Percentiles rank a stretch among this genome's conserved stretches.
These are phyloP conservation scores for Capitulum mitella DNA, from an alignment of 2,888 invertebrate genomes.

Conservation along the genomic window DNA sequence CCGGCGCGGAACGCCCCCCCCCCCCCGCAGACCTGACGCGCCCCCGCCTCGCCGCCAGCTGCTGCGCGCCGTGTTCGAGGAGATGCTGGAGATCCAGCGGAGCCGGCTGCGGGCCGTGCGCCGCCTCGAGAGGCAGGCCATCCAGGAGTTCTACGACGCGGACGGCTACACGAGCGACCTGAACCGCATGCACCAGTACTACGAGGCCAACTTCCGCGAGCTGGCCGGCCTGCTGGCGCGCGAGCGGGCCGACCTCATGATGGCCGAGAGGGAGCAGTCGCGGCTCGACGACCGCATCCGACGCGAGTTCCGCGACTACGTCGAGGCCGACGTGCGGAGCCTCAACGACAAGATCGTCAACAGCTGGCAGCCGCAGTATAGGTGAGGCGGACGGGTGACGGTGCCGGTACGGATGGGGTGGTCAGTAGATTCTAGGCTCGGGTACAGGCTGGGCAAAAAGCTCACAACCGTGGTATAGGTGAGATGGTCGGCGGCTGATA, in stretches of 20 bases:
- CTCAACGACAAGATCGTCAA: constrained; percentile 21
- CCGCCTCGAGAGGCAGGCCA: neutral
- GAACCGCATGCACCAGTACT: constrained; percentile 17
- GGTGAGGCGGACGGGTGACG: neutral
- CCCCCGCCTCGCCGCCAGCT: neutral
- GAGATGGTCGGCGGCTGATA: too few relatives aligned
- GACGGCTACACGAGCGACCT: constrained; percentile 3
- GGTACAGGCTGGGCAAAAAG: too few relatives aligned
- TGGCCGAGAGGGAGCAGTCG: neutral
- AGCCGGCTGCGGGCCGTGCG: neutral
- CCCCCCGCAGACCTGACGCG: too few relatives aligned
- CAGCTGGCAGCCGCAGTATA: constrained; percentile 18
- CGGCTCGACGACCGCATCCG: neutral
- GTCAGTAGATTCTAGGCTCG: too few relatives aligned
- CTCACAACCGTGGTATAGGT: too few relatives aligned
- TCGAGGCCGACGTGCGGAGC: constrained; percentile 17
- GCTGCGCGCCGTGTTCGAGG: constrained; percentile 17
- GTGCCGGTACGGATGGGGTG: too few relatives aligned
- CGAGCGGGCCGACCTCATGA: neutral
- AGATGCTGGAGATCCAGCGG: constrained; percentile 24
- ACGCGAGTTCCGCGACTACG: constrained; percentile 1
- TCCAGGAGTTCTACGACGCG: constrained; percentile 16
- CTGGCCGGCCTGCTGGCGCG: neutral
- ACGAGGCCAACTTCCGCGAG: constrained; percentile 18
- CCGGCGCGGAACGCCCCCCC: too few relatives aligned